A percentile compares a stretch with the other conserved stretches of the same genome.
Evolutionary conservation across 2,888 invertebrate species (phyloP).

Genomic region (Apodemia zela): DNA sequence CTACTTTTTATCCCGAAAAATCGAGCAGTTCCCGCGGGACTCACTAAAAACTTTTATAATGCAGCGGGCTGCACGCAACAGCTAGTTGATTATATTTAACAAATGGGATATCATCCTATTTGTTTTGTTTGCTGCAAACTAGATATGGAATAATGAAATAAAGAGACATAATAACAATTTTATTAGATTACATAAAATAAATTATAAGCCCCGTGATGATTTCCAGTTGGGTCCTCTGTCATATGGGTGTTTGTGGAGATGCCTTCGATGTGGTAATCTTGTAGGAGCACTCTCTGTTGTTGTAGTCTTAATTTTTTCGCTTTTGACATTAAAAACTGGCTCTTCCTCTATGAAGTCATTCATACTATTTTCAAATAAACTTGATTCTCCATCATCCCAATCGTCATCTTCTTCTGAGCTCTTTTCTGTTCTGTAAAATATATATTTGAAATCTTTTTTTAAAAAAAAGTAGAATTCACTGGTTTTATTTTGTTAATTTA

Average conservation of each 20-base stretch:
- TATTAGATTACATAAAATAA: slow-evolving; percentile 7
- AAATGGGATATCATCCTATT: too few relatives aligned
- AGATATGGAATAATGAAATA: background rate
- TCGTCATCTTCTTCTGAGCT: slow-evolving; percentile 54
- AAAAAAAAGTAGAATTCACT: too few relatives aligned
- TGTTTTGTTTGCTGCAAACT: too few relatives aligned
- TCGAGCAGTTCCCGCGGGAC: too few relatives aligned
- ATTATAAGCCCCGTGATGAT: slow-evolving; percentile 17
- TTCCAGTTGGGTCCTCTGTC: slow-evolving; percentile 59
- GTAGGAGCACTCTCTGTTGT: slow-evolving; percentile 43
- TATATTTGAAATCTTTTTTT: background rate
- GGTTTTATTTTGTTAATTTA: too few relatives aligned
- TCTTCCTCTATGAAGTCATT: slow-evolving; percentile 63
- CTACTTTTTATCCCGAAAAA: too few relatives aligned
- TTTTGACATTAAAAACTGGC: slow-evolving; percentile 42
- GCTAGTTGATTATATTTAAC: too few relatives aligned
- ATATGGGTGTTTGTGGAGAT: slow-evolving; percentile 76
- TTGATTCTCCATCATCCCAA: slow-evolving; percentile 50
- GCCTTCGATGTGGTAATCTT: slow-evolving; percentile 63
- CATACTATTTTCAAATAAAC: slow-evolving; percentile 54
- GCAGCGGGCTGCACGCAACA: too few relatives aligned
- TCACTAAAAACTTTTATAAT: too few relatives aligned
- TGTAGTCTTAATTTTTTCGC: slow-evolving; percentile 35
- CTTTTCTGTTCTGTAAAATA: slow-evolving; percentile 47
- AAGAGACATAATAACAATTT: slow-evolving; percentile 5